These are phyloP conservation scores for Chelidonichthys spinosus DNA, from an alignment of 2,797 vertebrate genomes.

Conservation along the genomic window DNA sequence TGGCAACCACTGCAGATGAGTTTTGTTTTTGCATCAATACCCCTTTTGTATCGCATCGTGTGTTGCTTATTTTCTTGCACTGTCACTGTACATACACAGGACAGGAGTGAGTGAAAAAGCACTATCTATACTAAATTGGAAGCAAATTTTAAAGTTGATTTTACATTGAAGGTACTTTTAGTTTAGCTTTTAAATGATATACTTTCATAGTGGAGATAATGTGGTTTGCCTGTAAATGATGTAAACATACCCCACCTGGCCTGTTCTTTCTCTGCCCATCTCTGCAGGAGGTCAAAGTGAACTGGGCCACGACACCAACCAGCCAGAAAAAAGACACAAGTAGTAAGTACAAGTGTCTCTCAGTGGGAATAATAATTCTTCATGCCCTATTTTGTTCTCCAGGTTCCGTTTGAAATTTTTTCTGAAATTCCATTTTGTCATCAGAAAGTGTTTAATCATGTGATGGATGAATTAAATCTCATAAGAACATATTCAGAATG, in stretches of 20 bases:
- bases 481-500: background rate
- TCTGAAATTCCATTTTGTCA: too few relatives aligned
- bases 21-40: background rate
- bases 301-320: conserved; percentile 99
- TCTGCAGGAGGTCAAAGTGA: conserved; percentile 98
- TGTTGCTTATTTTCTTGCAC: background rate
- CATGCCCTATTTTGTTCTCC: background rate
- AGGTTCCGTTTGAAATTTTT: too few relatives aligned
- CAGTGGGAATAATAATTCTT: background rate
- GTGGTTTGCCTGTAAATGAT: conserved; percentile 44
- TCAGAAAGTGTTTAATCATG: too few relatives aligned
- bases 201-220: background rate
- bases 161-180: background rate
- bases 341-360: conserved; percentile 88
- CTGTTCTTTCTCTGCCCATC: conserved; percentile 55
- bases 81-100: background rate
- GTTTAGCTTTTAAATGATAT: background rate
- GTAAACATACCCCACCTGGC: conserved; percentile 74
- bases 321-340: conserved; percentile 99
- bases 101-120: conserved; percentile 21
- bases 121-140: conserved; percentile 51
- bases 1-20: background rate
- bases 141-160: conserved; percentile 16
- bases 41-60: background rate
- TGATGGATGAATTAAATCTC: background rate